Conservation (phyloP, 2,113 vertebrate genomes). For the Cromileptes altivelis region DNA sequence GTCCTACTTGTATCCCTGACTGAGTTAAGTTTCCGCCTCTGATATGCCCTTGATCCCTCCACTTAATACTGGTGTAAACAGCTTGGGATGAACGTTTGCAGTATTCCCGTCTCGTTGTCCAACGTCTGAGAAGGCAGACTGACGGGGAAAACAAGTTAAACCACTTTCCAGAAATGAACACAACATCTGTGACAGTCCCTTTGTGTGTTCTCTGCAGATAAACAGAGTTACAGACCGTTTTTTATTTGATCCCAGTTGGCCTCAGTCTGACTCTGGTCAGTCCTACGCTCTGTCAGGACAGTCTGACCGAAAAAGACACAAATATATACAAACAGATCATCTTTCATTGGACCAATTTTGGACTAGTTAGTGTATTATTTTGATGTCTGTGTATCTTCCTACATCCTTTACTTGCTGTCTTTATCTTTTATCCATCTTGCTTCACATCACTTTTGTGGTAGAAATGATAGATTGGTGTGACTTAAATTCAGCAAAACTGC, state of each 20-base stretch:
- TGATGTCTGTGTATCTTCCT: slow-evolving; percentile 24
- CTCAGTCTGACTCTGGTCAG: slow-evolving; percentile 1
- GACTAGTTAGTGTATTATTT: slow-evolving; percentile 17
- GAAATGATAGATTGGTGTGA: slow-evolving; percentile 75
- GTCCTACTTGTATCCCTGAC: slow-evolving; percentile 29
- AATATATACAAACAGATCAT: slow-evolving; percentile 1
- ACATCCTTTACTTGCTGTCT: slow-evolving; percentile 29
- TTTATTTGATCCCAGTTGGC: slow-evolving; percentile 7
- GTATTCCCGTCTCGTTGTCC: neutral
- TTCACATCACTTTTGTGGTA: slow-evolving; percentile 55
- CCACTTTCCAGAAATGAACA: slow-evolving; percentile 21
- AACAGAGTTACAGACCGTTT: neutral
- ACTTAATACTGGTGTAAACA: slow-evolving; percentile 31
- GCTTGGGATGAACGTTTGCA: slow-evolving; percentile 21
- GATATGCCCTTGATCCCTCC: slow-evolving; percentile 25
- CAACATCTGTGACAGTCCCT: slow-evolving; percentile 18
- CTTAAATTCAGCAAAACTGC: slow-evolving; percentile 75
- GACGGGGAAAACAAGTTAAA: slow-evolving; percentile 21
- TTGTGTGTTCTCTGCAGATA: slow-evolving; percentile 16
- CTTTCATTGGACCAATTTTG: slow-evolving; percentile 24
- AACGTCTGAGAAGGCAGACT: slow-evolving; percentile 18
- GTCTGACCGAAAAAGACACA: slow-evolving; percentile 13
- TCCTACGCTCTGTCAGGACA: neutral
- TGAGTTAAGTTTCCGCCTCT: slow-evolving; percentile 26
- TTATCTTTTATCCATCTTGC: slow-evolving; percentile 69